Conservation (phyloP, 2,888 invertebrate species). For the Dyspetes luteomarginatus region DNA sequence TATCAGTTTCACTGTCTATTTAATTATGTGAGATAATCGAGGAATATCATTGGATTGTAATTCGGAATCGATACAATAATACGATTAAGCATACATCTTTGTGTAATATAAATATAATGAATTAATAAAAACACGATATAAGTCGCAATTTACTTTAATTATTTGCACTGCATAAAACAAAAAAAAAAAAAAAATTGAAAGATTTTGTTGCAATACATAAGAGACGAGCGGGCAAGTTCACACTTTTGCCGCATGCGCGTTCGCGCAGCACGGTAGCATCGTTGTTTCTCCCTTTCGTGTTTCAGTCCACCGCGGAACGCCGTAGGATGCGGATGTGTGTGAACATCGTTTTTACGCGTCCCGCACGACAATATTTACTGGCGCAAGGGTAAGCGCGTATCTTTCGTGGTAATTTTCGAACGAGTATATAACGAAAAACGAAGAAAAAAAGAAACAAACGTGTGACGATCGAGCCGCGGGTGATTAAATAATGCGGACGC, state of each 20-base stretch:
- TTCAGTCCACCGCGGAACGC: slow-evolving; percentile 73
- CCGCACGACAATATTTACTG: slow-evolving; percentile 25
- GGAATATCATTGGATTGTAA: slow-evolving; percentile 75
- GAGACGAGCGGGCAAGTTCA: slow-evolving; percentile 21
- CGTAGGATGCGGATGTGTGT: slow-evolving; percentile 59
- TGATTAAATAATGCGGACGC: slow-evolving; percentile 69
- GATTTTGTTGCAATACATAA: neutral
- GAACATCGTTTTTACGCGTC: slow-evolving; percentile 21
- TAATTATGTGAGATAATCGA: slow-evolving; percentile 74
- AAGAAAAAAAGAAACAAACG: slow-evolving; percentile 13
- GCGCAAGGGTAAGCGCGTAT: neutral
- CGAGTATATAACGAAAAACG: neutral
- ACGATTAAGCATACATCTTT: slow-evolving; percentile 80
- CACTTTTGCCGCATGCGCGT: slow-evolving; percentile 14
- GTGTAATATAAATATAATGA: slow-evolving; percentile 81
- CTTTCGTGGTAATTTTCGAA: slow-evolving; percentile 22
- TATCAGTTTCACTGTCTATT: slow-evolving; percentile 75
- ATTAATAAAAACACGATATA: slow-evolving; percentile 76
- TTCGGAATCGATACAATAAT: slow-evolving; percentile 78
- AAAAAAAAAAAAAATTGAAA: neutral
- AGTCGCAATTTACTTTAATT: slow-evolving; percentile 66
- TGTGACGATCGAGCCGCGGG: slow-evolving; percentile 53
- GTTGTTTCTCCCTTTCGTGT: slow-evolving; percentile 7
- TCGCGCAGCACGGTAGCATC: slow-evolving; percentile 9
- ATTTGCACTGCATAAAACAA: neutral